These are phyloP conservation scores for Neocrepidodera transversa DNA, from an alignment of 2,888 invertebrate species.

Conservation along the genomic window DNA sequence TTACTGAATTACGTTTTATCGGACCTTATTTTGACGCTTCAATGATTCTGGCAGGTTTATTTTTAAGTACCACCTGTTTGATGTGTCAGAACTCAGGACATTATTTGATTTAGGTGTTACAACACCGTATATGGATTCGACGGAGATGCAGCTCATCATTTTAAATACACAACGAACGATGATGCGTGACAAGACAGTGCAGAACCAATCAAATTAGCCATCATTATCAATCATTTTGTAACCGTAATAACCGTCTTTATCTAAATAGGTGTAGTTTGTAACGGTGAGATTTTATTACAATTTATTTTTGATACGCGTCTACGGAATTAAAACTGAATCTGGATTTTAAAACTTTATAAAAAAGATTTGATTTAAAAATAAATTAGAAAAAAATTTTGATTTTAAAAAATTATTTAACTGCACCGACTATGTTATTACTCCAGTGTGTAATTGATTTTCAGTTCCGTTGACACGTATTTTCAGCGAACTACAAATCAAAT, in stretches of 20 bases:
- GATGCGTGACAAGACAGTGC: slow-evolving; percentile 19
- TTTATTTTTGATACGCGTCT: slow-evolving; percentile 8
- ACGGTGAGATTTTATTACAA: slow-evolving; percentile 13
- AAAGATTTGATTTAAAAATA: too few species aligned
- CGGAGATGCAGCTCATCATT: slow-evolving; percentile 7
- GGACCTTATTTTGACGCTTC: slow-evolving; percentile 15
- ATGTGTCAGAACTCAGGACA: slow-evolving; percentile 13
- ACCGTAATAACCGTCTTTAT: slow-evolving; percentile 20
- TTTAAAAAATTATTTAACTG: too few species aligned
- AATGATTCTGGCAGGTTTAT: slow-evolving; percentile 7
- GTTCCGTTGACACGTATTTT: too few species aligned
- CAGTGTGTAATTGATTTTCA: too few species aligned
- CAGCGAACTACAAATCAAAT: too few species aligned
- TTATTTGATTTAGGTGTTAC: slow-evolving; percentile 18
- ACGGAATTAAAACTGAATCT: background rate
- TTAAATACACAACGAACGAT: slow-evolving; percentile 11
- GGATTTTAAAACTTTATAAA: too few species aligned
- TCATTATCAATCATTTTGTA: slow-evolving; percentile 24
- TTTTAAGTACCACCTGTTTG: slow-evolving; percentile 19
- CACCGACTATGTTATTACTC: too few species aligned
- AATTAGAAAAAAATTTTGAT: too few species aligned
- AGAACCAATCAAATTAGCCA: slow-evolving; percentile 21
- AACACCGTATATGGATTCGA: slow-evolving; percentile 5
- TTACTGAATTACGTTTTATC: slow-evolving; percentile 19
- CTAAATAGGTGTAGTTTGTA: slow-evolving; percentile 7